Percentiles rank a stretch among this genome's conserved stretches.
Conservation (phyloP, 2,888 invertebrate species). For the Chymomyza caudatula region DNA sequence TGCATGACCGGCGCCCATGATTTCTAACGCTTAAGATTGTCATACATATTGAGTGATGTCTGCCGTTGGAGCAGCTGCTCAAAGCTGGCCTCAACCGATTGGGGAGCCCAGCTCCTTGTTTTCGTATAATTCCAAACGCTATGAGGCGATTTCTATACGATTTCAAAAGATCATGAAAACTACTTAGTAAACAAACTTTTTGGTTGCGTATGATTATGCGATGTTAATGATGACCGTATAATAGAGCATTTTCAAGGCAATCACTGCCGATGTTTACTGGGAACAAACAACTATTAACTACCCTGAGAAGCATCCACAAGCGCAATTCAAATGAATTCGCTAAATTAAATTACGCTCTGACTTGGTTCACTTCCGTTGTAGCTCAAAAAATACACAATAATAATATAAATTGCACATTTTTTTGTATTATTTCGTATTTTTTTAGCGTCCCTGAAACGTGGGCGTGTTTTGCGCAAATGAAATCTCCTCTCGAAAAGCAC, state of each 20-base stretch:
- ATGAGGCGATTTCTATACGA: too few relatives aligned
- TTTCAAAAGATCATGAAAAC: too few relatives aligned
- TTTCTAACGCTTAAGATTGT: too few relatives aligned
- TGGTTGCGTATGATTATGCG: too few relatives aligned
- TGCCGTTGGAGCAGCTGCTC: too few relatives aligned
- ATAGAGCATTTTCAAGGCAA: neutral
- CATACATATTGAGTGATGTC: too few relatives aligned
- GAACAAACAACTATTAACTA: neutral
- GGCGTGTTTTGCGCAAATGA: neutral
- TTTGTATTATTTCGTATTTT: constrained; percentile 36
- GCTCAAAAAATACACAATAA: constrained; percentile 9
- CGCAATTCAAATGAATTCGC: constrained; percentile 39
- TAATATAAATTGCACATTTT: constrained; percentile 49
- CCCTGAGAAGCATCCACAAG: neutral
- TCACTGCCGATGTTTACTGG: neutral
- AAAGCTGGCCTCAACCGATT: too few relatives aligned
- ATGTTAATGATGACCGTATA: neutral
- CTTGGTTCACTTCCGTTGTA: too few relatives aligned
- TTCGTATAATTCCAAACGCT: too few relatives aligned
- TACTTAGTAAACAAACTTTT: too few relatives aligned
- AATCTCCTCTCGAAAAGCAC: neutral
- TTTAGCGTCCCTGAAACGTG: constrained; percentile 41
- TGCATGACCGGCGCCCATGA: too few relatives aligned
- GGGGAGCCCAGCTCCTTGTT: too few relatives aligned
- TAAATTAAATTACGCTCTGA: constrained; percentile 18